Conservation (phyloP, 2,797 vertebrate species). For the Myiothlypis coronata region DNA sequence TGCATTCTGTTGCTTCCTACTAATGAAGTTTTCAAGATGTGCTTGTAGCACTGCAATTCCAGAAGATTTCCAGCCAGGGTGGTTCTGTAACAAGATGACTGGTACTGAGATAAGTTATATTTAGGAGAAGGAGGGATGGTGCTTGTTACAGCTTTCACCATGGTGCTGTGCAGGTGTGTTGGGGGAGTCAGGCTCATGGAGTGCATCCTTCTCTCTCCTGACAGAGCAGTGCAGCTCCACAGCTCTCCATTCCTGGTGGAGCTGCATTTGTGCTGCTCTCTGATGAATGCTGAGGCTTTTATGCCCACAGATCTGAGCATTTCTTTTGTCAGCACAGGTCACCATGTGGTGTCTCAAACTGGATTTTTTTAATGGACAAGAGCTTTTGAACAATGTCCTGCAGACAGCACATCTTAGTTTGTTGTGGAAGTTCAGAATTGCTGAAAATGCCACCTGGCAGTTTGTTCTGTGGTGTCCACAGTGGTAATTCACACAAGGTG, state of each 20-base stretch:
- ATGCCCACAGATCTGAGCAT: fast-evolving
- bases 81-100: background rate
- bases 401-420: background rate
- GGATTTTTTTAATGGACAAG: background rate
- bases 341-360: background rate
- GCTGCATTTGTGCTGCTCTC: background rate
- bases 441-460: background rate
- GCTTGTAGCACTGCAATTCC: background rate
- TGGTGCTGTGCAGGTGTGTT: background rate
- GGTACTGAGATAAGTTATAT: background rate
- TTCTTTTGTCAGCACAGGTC: background rate
- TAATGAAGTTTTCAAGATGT: background rate
- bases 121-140: background rate
- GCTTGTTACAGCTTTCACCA: background rate
- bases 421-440: background rate
- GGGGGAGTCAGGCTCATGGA: background rate
- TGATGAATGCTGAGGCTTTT: background rate
- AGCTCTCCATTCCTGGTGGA: background rate
- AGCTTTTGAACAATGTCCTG: background rate
- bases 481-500: background rate
- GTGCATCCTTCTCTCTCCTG: background rate
- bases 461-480: background rate
- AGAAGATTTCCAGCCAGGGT: background rate
- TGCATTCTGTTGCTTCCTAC: background rate
- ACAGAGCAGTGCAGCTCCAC: background rate